Base-by-base conservation (phyloP, 2,113 vertebrate species). In the Cygnus atratus region DNA sequence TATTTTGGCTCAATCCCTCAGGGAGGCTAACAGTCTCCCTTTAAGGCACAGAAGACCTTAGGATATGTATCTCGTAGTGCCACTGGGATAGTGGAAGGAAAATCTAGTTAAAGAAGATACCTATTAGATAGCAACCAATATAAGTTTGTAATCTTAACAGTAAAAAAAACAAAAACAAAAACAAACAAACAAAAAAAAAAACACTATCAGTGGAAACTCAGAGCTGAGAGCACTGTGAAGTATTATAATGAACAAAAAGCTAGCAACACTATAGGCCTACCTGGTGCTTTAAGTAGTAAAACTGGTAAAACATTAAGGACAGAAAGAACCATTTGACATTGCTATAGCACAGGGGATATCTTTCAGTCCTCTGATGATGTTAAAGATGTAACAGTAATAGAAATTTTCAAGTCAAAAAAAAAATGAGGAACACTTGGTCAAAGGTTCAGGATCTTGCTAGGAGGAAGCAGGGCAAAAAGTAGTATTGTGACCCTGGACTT, bases 181-280 rank as follows among this genome's bases (percentile, higher is more conserved):
- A 43, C 44, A 44, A 44, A n/a, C n/a, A n/a, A 44, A 15, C 17
- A 46, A 8, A 19, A 19, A 26, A 52, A 52, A 52, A 25, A 7
- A 7, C 24, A 2, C 0, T 11, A 71, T 5, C 57, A 41, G 57
- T 39, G 46, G 77, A 63, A 92, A 85, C 18, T 82, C 39, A 10
- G 0, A 0, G 35, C 78, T 73, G 33, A 39, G 13, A 61, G 29
- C 4, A 13, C 35, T 33, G 7, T 6, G 35, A 55, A 39, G 26
- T 7, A 13, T 13, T 12, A 35, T 19, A 70, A 5, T 3, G 70
- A 81, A 43, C 9, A 71, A 7, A 73, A 67, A 33, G 7, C 16
- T 21, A 39, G 48, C 0, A 6, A 68, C 3, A 2, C 15, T 33
- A 25, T 9, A 46, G 39, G 24, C n/a, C 8, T 33, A 37, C 3